Conservation (phyloP, 1,140 invertebrate species). For the Aphelenchoides besseyi region DNA sequence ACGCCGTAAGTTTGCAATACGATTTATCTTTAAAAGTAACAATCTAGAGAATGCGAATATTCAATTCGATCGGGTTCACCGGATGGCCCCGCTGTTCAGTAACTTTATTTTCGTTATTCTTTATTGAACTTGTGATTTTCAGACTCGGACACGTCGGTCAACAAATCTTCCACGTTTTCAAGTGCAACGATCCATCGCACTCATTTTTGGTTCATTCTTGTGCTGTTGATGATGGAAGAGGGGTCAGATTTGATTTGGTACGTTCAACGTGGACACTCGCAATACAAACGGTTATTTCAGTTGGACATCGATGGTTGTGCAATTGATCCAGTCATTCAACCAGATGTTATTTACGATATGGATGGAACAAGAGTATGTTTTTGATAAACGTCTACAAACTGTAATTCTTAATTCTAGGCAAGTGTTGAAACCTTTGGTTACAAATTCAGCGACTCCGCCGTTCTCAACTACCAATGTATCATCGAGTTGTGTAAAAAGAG, state of each 20-base stretch:
- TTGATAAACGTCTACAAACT: conserved; percentile 8
- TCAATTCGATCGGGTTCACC: conserved; percentile 24
- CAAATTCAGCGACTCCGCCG: conserved; percentile 58
- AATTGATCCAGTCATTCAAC: conserved; percentile 58
- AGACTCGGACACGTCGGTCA: conserved; percentile 56
- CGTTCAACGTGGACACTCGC: neutral
- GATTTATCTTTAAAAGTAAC: conserved; percentile 19
- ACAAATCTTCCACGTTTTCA: conserved; percentile 60
- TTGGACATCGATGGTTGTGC: conserved; percentile 58
- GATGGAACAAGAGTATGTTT: conserved; percentile 33
- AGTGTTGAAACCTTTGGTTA: conserved; percentile 57
- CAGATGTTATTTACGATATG: conserved; percentile 52
- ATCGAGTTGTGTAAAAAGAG: conserved; percentile 54
- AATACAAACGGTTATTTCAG: conserved; percentile 20
- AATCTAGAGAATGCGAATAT: conserved; percentile 32
- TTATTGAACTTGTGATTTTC: conserved; percentile 18
- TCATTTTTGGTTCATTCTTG: conserved; percentile 59
- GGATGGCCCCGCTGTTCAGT: conserved; percentile 12
- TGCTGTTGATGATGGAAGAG: conserved; percentile 55
- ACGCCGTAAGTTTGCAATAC: too few species aligned
- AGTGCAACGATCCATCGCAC: conserved; percentile 55
- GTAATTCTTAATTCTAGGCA: conserved; percentile 31
- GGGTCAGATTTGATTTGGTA: conserved; percentile 52
- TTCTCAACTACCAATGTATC: conserved; percentile 58
- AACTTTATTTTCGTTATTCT: neutral